Evolutionary conservation across 2,797 vertebrate species (phyloP), one percentile per base, ranked within the genome.

Genomic region (Anguilla obscura): DNA sequence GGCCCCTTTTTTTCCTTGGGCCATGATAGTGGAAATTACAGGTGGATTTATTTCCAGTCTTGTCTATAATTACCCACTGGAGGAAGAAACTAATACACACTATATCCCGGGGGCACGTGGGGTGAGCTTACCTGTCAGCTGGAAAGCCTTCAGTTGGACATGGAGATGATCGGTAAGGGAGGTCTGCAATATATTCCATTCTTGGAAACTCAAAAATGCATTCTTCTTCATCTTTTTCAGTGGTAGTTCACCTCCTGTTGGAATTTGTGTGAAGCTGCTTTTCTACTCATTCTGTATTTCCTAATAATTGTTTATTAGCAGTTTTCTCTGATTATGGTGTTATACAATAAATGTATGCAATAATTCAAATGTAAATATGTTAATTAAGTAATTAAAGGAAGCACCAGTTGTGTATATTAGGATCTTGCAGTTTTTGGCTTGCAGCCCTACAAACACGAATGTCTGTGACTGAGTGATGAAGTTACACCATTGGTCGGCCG

Each of bases 51-150:
- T 88, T 86, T 79, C 85, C 76, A 87, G 83, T 52, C 86, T 83
- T 27, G 56, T 86, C 89, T 90, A 89, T 90, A 92, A 91, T 90
- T 86, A 91, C 90, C 89, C 88, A 58, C 80, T 90, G 79, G 88
- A 86, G 86, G 90, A 87, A 36, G 86, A 89, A 90, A 89, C 60
- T 82, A 86, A 89, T 91, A 88, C 82, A 66, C 87, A 14, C 74
- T 90, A 80, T 86, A 89, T 54, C 79, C 83, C 60, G 82, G 54
- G 85, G 87, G 87, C 50, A 88, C 71, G 48, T 48, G 79, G 80
- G 52, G 86, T 84, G 12, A 83, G 58, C 66, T 63, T 88, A 84
- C 50, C 45, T 69, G 60, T 83, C 58, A 84, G 48, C 71, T 86
- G 69, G 52, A 85, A 71, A 52, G 80, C 60, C 50, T 91, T 71